Base-by-base conservation (phyloP, 2,113 vertebrate genomes). In the Pitta sordida region DNA sequence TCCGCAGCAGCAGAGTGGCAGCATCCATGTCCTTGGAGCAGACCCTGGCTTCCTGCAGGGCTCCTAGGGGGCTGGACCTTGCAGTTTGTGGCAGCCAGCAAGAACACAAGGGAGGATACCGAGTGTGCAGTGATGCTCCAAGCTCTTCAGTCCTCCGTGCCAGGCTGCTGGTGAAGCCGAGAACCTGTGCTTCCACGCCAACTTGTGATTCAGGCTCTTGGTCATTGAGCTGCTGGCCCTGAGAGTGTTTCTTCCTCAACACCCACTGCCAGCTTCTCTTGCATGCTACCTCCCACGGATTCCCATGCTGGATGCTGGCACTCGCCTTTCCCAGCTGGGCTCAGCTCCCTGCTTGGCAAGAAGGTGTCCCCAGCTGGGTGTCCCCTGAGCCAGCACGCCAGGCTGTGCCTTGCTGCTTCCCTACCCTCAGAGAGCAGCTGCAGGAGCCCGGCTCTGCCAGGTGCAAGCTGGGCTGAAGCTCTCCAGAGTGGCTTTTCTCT, bases 11-110 rank as follows among this genome's bases (percentile, higher is more conserved):
- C 12, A 62, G 37, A 0, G 0, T 48, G 51, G 43, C 48, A 59
- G 37, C 60, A 81, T n/a, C 39, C 2, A 0, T 53, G 39, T 30
- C 68, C 59, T 55, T 0, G 0, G 56, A 81, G 62, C 7, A 16
- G 77, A 9, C 4, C 3, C 43, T 49, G 74, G 52, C 39, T 84
- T 41, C 55, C 60, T 1, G 0, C 58, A 59, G 55, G 24, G 44
- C 41, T 63, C 16, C 15, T 21, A 15, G 7, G 24, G 21, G 20
- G 4, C 41, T 79, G 77, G 29, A 32, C 36, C 23, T 44, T 26
- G 44, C 52, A 37, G 73, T 27, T 46, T 16, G 17, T 1, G 1
- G 15, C 3, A 3, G 34, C n/a, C 19, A n/a, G 30, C 0, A 0
- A 75, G 44, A 52, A 15, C 3, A 2, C 41, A 44, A 58, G 43